Evolutionary conservation across 1,140 invertebrate species (phyloP).

Genomic region (Scaptomyza graminum): DNA sequence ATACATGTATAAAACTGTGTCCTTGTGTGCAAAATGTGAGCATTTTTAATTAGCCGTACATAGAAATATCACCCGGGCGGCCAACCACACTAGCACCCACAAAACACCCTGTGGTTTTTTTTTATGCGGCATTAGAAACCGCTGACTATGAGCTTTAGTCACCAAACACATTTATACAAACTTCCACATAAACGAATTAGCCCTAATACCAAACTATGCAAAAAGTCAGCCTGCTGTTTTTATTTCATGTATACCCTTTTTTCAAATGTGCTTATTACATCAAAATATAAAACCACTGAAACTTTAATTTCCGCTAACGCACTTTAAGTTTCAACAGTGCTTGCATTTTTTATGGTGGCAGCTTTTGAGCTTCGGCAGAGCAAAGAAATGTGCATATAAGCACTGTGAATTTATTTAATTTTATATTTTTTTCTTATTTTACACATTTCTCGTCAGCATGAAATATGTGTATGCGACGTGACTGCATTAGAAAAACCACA

Average conservation of each 20-base stretch:
- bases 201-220: slow-evolving; percentile 57
- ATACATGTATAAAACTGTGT: slow-evolving; percentile 27
- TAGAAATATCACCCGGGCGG: slow-evolving; percentile 5
- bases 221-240: slow-evolving; percentile 32
- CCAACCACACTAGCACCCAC: slow-evolving; percentile 13
- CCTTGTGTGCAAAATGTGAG: slow-evolving; percentile 62
- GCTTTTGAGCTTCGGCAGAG: slow-evolving; percentile 1
- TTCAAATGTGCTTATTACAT: slow-evolving; percentile 34
- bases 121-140: slow-evolving; percentile 56
- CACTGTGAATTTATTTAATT: slow-evolving; percentile 28
- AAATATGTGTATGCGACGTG: slow-evolving; percentile 25
- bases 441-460: slow-evolving; percentile 22
- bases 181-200: slow-evolving; percentile 65
- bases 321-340: slow-evolving; percentile 65
- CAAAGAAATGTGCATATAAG: slow-evolving; percentile 14
- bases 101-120: slow-evolving; percentile 25
- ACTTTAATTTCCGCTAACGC: slow-evolving; percentile 20
- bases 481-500: neutral
- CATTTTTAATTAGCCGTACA: slow-evolving; percentile 69
- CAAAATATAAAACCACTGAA: slow-evolving; percentile 5
- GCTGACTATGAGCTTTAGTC: slow-evolving; percentile 24
- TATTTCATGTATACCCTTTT: slow-evolving; percentile 22
- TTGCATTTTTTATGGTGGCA: slow-evolving; percentile 47
- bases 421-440: slow-evolving; percentile 1
- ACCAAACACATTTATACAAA: neutral